A percentile compares a stretch with the other conserved stretches of the same genome.
Conservation (phyloP, 1,140 invertebrate genomes). For the Philopotamus ludificatus region DNA sequence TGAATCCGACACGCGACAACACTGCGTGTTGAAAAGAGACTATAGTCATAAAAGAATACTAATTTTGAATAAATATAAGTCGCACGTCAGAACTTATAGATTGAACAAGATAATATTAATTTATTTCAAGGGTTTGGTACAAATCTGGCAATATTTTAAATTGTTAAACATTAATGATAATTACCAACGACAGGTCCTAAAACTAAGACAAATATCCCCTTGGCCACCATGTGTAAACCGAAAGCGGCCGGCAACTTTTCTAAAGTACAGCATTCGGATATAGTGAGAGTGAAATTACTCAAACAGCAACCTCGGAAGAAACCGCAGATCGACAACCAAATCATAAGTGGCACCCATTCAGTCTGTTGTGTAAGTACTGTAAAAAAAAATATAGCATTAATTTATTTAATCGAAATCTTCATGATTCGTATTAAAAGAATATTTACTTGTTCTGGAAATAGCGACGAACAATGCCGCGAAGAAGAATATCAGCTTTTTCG, state of each 20-base stretch:
- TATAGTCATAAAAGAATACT: no score
- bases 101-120: no score
- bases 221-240: slow-evolving; percentile 74
- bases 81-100: no score
- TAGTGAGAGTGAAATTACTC: slow-evolving; percentile 72
- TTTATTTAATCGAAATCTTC: slow-evolving; percentile 25
- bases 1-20: no score
- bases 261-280: slow-evolving; percentile 70
- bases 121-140: no score
- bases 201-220: slow-evolving; percentile 67
- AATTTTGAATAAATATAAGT: no score
- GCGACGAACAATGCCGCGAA: slow-evolving; percentile 66
- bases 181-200: slow-evolving; percentile 72
- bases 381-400: slow-evolving; percentile 43
- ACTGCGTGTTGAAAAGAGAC: no score
- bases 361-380: slow-evolving; percentile 67
- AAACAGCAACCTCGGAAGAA: slow-evolving; percentile 72
- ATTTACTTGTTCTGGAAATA: slow-evolving; percentile 68
- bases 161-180: neutral
- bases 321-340: slow-evolving; percentile 67
- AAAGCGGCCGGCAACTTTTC: slow-evolving; percentile 74
- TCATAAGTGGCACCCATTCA: slow-evolving; percentile 63
- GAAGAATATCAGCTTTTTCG: slow-evolving; percentile 69
- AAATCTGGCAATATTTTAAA: neutral
- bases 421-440: slow-evolving; percentile 13